Evolutionary conservation across 1,140 invertebrate species (phyloP).

Genomic region (Delia radicum): DNA sequence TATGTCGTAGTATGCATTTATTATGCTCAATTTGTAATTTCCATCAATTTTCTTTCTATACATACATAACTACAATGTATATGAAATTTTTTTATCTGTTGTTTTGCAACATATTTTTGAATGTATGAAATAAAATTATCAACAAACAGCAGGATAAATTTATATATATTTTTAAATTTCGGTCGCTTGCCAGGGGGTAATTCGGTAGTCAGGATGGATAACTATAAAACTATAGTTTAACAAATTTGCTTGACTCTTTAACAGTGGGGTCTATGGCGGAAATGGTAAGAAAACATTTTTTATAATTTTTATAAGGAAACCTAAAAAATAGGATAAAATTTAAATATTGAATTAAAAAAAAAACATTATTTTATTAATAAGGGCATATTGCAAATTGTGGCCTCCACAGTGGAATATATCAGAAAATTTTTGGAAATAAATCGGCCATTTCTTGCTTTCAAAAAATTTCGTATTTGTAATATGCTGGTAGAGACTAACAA

Average conservation of each 20-base stretch:
- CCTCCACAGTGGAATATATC: too few relatives aligned
- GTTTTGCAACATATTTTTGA: neutral
- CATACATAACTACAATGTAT: neutral
- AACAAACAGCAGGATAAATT: neutral
- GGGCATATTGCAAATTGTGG: too few relatives aligned
- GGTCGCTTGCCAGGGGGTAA: neutral
- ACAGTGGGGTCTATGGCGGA: too few relatives aligned
- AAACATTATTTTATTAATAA: too few relatives aligned
- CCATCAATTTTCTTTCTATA: neutral
- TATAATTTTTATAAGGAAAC: too few relatives aligned
- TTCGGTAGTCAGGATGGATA: neutral
- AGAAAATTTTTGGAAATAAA: too few relatives aligned
- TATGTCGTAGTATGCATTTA: neutral
- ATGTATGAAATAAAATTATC: neutral
- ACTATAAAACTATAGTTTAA: neutral
- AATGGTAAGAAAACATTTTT: too few relatives aligned
- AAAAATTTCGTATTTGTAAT: too few relatives aligned
- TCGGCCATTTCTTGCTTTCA: too few relatives aligned
- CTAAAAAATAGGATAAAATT: too few relatives aligned
- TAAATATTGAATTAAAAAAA: too few relatives aligned
- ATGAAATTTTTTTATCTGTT: neutral
- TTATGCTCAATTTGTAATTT: constrained; percentile 5
- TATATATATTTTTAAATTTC: neutral
- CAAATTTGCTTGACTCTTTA: neutral
- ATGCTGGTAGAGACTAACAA: too few relatives aligned